These are phyloP conservation scores for Tetragnatha versicolor DNA, from an alignment of 1,140 invertebrate species.

Conservation along the genomic window DNA sequence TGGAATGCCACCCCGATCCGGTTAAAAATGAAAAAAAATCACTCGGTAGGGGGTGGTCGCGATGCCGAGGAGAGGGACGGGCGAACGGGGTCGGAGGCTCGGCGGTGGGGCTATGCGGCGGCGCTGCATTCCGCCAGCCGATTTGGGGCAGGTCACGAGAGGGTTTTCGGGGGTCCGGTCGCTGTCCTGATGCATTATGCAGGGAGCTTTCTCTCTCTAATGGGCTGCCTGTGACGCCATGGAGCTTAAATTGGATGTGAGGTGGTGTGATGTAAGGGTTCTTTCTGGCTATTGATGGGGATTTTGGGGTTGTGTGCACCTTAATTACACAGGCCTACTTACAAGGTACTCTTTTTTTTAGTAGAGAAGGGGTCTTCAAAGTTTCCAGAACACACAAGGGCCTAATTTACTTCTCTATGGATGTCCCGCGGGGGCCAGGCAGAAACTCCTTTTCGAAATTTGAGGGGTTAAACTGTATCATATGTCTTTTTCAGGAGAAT, in stretches of 20 bases:
- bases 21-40: not conserved
- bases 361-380: no score
- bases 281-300: no score
- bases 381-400: no score
- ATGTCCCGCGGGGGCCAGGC: no score
- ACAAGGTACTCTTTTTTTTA: no score
- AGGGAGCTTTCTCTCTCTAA: not conserved
- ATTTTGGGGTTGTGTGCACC: no score
- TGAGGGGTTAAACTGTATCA: no score
- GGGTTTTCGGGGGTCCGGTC: slow-evolving; percentile 31
- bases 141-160: slow-evolving; percentile 52
- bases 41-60: not conserved
- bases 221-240: not conserved
- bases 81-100: slow-evolving; percentile 48
- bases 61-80: not conserved
- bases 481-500: no score
- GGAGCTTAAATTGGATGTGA: not conserved
- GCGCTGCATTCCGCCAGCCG: slow-evolving; percentile 27
- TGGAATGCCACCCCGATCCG: not conserved
- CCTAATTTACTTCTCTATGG: no score
- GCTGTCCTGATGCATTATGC: slow-evolving; percentile 31
- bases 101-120: not conserved
- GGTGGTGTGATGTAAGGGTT: no score
- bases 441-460: no score
- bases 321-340: no score